Evolutionary conservation across 1,140 invertebrate genomes (phyloP).

Genomic region (Sycophaga agraensis): DNA sequence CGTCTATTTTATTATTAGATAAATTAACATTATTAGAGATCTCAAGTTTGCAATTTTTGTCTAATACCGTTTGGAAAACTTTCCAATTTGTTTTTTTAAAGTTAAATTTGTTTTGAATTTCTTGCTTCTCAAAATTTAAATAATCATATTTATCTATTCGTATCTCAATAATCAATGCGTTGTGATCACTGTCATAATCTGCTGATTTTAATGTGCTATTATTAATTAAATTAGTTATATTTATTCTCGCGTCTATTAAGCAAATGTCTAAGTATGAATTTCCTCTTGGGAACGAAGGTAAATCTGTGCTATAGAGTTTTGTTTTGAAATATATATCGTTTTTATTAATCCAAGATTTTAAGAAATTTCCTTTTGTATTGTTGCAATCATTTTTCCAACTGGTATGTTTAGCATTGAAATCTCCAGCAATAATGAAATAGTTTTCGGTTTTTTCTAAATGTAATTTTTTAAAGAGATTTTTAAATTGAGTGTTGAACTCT

Average conservation of each 20-base stretch:
- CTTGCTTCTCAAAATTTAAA: not conserved
- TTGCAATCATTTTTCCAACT: not conserved
- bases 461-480: not conserved
- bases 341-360: conserved; percentile 1
- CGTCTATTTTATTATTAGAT: conserved; percentile 16
- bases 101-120: not conserved
- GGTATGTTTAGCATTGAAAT: conserved; percentile 7
- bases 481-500: conserved; percentile 4
- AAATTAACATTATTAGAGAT: conserved; percentile 17
- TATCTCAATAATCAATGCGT: too few relatives aligned
- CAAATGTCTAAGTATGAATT: conserved; percentile 19
- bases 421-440: conserved; percentile 9
- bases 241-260: not conserved
- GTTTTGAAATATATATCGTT: not conserved
- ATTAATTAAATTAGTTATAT: not conserved
- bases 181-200: too few relatives aligned
- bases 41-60: not conserved
- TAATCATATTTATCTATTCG: too few relatives aligned
- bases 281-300: not conserved
- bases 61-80: not conserved
- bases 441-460: not conserved
- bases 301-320: not conserved
- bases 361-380: not conserved
- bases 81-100: not conserved
- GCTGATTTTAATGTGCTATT: too few relatives aligned